A percentile compares a stretch with the other conserved stretches of the same genome.
These are phyloP conservation scores for Cryptotermes secundus DNA, from an alignment of 1,140 invertebrate species.

Conservation along the genomic window DNA sequence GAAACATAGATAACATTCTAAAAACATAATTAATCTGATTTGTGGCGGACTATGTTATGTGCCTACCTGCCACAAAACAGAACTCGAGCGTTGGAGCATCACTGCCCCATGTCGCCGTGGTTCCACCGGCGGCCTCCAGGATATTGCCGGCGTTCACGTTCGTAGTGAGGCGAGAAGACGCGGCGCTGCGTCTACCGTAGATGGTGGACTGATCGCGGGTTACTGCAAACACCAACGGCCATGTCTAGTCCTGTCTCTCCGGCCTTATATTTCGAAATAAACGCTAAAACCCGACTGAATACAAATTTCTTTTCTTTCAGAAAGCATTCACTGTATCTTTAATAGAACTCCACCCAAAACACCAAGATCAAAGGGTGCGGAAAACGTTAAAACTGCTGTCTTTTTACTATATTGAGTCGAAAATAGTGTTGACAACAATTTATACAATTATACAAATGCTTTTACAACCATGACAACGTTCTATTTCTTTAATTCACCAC, in stretches of 20 bases:
- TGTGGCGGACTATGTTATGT: too few species aligned
- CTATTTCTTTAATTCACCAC: neutral
- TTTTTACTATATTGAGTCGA: neutral
- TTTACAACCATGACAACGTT: neutral
- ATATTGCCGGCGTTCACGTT: neutral
- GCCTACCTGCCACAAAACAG: neutral
- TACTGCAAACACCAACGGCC: neutral
- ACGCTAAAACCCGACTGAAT: neutral
- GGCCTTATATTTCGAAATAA: neutral
- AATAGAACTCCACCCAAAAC: neutral
- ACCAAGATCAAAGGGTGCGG: neutral
- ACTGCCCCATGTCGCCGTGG: neutral
- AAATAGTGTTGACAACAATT: neutral
- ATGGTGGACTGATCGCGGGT: neutral
- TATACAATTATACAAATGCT: neutral
- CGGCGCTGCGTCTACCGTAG: neutral
- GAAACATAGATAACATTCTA: too few species aligned
- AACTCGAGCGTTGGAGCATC: neutral
- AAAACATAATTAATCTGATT: too few species aligned
- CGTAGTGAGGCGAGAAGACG: neutral
- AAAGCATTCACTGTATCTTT: neutral
- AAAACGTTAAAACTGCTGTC: neutral
- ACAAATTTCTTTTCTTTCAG: neutral
- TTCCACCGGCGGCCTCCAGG: neutral
- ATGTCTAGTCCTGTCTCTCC: neutral